phyloP scores from a whole-genome alignment of 2,888 invertebrate species.

The Tachina grossa region DNA sequence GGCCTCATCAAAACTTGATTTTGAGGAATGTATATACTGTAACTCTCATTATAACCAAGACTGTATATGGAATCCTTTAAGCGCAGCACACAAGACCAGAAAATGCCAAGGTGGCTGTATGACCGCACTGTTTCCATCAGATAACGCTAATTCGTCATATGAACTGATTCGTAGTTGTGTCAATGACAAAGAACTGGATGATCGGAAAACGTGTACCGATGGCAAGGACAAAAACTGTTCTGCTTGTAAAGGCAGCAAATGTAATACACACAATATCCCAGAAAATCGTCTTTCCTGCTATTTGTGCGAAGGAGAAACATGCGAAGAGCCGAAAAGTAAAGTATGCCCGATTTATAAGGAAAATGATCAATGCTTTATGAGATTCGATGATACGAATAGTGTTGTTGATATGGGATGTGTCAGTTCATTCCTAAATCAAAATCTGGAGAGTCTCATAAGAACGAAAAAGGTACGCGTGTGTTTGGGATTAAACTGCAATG shows the following conservation, averaged over 20 bases:
- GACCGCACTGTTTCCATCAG: slow-evolving; percentile 77
- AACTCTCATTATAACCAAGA: slow-evolving; percentile 75
- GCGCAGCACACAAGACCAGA: slow-evolving; percentile 72
- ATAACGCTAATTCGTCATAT: slow-evolving; percentile 71
- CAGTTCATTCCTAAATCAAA: slow-evolving; percentile 77
- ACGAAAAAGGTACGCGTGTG: slow-evolving; percentile 78
- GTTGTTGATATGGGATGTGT: slow-evolving; percentile 78
- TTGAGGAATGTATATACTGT: slow-evolving; percentile 78
- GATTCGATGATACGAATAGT: slow-evolving; percentile 75
- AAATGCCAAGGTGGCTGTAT: slow-evolving; percentile 79
- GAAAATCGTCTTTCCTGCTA: slow-evolving; percentile 76
- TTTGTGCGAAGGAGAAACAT: slow-evolving; percentile 74
- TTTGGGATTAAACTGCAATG: slow-evolving; percentile 77
- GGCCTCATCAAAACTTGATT: slow-evolving; percentile 73
- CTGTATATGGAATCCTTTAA: slow-evolving; percentile 75
- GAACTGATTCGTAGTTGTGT: slow-evolving; percentile 79
- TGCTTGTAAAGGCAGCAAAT: slow-evolving; percentile 74
- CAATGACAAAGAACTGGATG: slow-evolving; percentile 78
- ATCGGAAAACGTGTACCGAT: slow-evolving; percentile 74
- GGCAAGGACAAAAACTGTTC: slow-evolving; percentile 74
- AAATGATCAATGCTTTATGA: slow-evolving; percentile 77
- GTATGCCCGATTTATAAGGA: slow-evolving; percentile 76
- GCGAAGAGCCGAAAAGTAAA: slow-evolving; percentile 74
- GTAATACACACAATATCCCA: slow-evolving; percentile 76
- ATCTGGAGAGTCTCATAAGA: slow-evolving; percentile 75